phyloP scores from a whole-genome alignment of 2,797 vertebrate species.

The Hephaestus fuliginosus region DNA sequence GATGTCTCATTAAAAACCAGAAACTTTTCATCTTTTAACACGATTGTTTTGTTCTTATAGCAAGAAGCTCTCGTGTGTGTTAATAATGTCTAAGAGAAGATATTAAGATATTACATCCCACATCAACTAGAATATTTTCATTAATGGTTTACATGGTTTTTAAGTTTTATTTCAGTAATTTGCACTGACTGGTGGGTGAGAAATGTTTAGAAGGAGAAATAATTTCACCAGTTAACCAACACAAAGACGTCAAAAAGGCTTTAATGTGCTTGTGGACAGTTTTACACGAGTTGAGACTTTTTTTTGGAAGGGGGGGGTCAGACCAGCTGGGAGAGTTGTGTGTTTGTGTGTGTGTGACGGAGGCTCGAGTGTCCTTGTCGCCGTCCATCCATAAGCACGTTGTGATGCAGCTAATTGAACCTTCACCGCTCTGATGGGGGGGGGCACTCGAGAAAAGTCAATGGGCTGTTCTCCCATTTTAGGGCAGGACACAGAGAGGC shows the following conservation, averaged over 20 bases:
- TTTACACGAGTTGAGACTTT: slow-evolving; percentile 5
- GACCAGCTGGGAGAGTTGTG: slow-evolving; percentile 6
- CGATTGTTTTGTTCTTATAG: too few species aligned
- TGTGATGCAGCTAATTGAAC: slow-evolving; percentile 63
- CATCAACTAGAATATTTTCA: not conserved
- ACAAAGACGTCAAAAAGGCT: not conserved
- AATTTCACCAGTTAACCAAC: not conserved
- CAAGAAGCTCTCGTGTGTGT: not conserved
- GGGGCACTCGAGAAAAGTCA: slow-evolving; percentile 67
- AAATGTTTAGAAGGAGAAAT: not conserved
- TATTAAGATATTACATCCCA: not conserved
- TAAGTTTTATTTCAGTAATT: not conserved
- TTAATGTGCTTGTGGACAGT: not conserved
- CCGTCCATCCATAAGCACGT: slow-evolving; percentile 23
- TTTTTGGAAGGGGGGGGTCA: not conserved
- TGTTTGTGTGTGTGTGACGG: not conserved
- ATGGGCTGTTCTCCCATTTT: slow-evolving; percentile 59
- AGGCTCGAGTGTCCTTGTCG: slow-evolving; percentile 54
- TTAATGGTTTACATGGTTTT: not conserved
- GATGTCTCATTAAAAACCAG: not conserved
- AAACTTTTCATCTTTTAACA: not conserved
- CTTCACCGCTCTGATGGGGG: slow-evolving; percentile 40
- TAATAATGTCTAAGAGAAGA: not conserved
- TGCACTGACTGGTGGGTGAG: not conserved
- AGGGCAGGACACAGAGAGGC: slow-evolving; percentile 42